Percentiles rank a stretch among this genome's conserved stretches.
Evolutionary conservation across 2,113 vertebrate genomes (phyloP).

Genomic region (Mesoclemmys tuberculata): DNA sequence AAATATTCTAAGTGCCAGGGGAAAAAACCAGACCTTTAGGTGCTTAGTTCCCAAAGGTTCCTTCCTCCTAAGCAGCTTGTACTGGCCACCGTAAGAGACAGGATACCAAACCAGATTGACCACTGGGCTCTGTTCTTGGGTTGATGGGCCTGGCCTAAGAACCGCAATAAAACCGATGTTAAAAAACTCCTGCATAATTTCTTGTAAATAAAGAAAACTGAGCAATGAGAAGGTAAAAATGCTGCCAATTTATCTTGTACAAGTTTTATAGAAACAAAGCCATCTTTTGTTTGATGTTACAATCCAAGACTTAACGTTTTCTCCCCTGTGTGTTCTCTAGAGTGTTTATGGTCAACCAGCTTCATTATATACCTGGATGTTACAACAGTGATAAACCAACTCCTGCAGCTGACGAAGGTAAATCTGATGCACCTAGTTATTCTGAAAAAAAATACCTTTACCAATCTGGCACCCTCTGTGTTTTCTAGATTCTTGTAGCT

Average conservation of each 20-base stretch:
- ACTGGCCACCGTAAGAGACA: neutral
- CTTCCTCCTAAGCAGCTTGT: neutral
- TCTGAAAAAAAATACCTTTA: neutral
- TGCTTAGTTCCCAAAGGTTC: neutral
- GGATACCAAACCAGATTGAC: neutral
- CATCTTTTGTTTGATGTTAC: neutral
- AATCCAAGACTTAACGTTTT: neutral
- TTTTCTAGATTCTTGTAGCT: neutral
- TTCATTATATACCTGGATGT: neutral
- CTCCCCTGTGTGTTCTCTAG: slow-evolving; percentile 24
- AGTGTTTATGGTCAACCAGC: slow-evolving; percentile 11
- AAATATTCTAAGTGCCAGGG: neutral
- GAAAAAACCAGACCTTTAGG: neutral
- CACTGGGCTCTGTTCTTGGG: neutral
- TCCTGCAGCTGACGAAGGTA: slow-evolving; percentile 13
- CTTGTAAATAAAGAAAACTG: fast-evolving
- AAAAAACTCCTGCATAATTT: neutral
- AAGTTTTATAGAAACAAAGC: neutral
- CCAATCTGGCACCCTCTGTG: neutral
- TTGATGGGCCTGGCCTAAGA: neutral
- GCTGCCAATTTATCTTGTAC: neutral
- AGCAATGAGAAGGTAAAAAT: neutral
- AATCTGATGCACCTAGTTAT: neutral
- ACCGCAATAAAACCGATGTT: neutral
- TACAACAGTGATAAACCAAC: neutral